Base-by-base conservation (phyloP, 1,140 invertebrate species). In the Zaprionus gabonicus region DNA sequence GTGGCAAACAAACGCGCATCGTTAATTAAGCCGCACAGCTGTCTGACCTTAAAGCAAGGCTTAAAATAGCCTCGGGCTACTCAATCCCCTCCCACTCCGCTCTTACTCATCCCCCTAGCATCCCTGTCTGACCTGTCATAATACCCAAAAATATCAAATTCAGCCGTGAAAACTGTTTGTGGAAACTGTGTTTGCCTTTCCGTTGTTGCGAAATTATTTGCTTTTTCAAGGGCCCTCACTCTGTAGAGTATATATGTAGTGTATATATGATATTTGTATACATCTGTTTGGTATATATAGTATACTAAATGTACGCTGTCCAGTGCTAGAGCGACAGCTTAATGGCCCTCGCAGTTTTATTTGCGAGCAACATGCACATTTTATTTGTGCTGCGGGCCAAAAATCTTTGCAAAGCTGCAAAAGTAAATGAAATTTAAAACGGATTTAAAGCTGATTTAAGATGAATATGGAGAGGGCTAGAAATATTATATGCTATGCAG, bases 71-170 rank as follows among this genome's bases (percentile, higher is more conserved):
- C 17, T 1, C 41, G 9, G 41, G 41, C n/a, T 2, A 9, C n/a
- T 17, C 3, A 17, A 17, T 2, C 41, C 41, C n/a, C 7, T 7
- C 5, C 38, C 15, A 6, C 13, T 6, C 2, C 4, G 4, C 4
- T 15, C 38, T 15, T 34, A 34, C 31, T 34, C 9, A 34, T 41
- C n/a, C 9, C 46, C 46, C 4, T 49, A 51, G 17, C 10, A 51
- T 65, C 51, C 25, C 53, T 23, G 51, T 38, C 28, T 58, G 36
- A 58, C 46, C 59, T 62, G 66, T 57, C 55, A 34, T 53, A 58
- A 67, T 67, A 27, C 25, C 25, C 27, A 59, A 69, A 74, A 49
- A 74, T 58, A 72, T 38, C 28, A 36, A 53, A 38, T 17, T 41
- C 25, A 28, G n/a, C n/a, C 41, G 7, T 46, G n/a, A 51, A 51